Evolutionary conservation across 2,113 vertebrate genomes (phyloP).

Genomic region (Pterocles burchelli): DNA sequence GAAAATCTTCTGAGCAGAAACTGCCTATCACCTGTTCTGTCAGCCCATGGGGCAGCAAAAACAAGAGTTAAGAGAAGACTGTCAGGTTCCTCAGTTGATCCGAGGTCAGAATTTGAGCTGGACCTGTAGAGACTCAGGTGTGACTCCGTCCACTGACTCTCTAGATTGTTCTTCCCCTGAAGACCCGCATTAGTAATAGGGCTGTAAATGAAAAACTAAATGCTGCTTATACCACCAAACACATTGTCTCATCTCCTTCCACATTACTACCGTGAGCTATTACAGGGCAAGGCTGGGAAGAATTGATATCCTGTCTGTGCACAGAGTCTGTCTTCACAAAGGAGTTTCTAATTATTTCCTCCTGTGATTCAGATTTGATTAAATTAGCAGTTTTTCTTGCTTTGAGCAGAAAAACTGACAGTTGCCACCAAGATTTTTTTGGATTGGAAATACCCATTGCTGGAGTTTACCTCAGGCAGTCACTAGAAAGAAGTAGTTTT

Average conservation of each 20-base stretch:
- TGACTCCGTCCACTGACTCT: background rate
- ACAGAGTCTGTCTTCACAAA: background rate
- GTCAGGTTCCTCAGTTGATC: background rate
- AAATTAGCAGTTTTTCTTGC: background rate
- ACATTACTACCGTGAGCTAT: background rate
- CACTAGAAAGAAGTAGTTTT: background rate
- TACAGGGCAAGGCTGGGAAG: background rate
- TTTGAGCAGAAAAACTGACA: background rate
- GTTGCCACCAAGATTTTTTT: background rate
- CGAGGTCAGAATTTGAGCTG: background rate
- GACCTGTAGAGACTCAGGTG: background rate
- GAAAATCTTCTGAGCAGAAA: background rate
- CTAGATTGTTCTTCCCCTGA: background rate
- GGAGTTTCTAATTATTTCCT: background rate
- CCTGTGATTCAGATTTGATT: background rate
- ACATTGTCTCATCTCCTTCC: background rate
- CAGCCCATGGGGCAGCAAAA: background rate
- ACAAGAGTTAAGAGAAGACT: background rate
- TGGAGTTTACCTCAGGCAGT: background rate
- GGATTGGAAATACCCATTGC: background rate
- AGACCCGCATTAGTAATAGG: background rate
- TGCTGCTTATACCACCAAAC: background rate
- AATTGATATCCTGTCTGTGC: background rate
- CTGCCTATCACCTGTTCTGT: background rate
- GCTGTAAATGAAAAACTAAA: background rate